Evolutionary conservation across 2,888 invertebrate genomes (phyloP), one percentile per base, ranked within the genome.

Genomic region (Dasypogon diadema): DNA sequence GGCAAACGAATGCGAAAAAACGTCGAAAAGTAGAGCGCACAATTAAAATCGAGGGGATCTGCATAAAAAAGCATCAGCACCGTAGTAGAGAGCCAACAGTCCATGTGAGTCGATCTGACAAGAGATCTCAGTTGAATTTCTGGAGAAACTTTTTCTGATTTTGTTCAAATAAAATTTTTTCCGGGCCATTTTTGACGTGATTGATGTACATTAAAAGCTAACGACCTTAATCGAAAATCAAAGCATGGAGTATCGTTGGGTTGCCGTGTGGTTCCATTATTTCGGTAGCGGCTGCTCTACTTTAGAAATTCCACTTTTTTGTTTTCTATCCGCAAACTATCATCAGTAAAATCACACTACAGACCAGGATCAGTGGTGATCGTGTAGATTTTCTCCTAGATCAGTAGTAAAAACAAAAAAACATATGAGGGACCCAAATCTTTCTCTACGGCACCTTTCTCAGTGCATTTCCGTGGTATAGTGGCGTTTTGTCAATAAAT

Each of bases 181-280:
- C 48, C 24, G 34, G 5, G 22, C 37, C 22, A 2, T 48, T n/a
- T 42, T 24, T 65, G 48, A 65, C 48, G 65, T 65, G 65, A 65
- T 65, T 65, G 65, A 65, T 65, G 63, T 65, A 16, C 65, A 65
- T 65, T 65, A 65, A 46, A 65, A 65, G 65, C 65, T 46, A 65
- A 65, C 65, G 65, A 65, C 65, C 65, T 46, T 46, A 65, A 65
- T 65, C 65, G 48, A 65, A 65, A 46, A 65, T 65, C 65, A 12
- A 65, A 22, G 65, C 48, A 21, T 21, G 24, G 65, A 48, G 12
- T 24, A 42, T 22, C 24, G 24, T n/a, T 24, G 14, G 46, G 46
- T 42, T n/a, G n/a, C n/a, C n/a, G n/a, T 42, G 14, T 16, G 46
- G 18, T 21, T 34, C 22, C 18, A 24, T 65, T 65, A 24, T 42